These are phyloP conservation scores for Carabus problematicus DNA, from an alignment of 2,888 invertebrate species.

Conservation along the genomic window DNA sequence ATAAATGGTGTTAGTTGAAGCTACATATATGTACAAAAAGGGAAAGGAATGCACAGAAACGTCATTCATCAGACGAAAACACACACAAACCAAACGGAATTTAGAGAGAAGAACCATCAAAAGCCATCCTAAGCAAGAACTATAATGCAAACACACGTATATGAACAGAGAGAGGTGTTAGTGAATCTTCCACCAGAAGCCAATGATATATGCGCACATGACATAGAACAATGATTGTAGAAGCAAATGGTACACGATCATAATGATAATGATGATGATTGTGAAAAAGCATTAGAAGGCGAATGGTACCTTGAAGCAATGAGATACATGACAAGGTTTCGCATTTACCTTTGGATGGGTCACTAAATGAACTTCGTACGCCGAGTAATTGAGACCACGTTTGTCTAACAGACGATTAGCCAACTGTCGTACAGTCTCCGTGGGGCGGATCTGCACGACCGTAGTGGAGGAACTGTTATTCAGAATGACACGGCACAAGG, in stretches of 20 bases:
- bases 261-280: too few species aligned
- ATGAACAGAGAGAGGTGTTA: background rate
- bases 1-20: too few species aligned
- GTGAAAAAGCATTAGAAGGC: too few species aligned
- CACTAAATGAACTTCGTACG: conserved; percentile 81
- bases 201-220: background rate
- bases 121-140: background rate
- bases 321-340: too few species aligned
- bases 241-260: too few species aligned
- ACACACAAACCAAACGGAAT: too few species aligned
- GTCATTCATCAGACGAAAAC: background rate
- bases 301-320: too few species aligned
- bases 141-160: background rate
- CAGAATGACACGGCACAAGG: conserved; percentile 83
- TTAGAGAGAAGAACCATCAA: background rate
- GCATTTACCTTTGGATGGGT: conserved; percentile 57
- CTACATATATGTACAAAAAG: background rate
- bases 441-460: conserved; percentile 81
- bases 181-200: background rate
- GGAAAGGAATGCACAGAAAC: background rate
- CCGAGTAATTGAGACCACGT: conserved; percentile 78
- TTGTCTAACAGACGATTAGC: conserved; percentile 84
- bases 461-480: conserved; percentile 93
- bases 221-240: background rate
- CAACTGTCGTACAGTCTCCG: conserved; percentile 78